Percentiles rank a stretch among this genome's conserved stretches.
phyloP scores from a whole-genome alignment of 2,888 invertebrate species.

The Pristionchus mayeri region DNA sequence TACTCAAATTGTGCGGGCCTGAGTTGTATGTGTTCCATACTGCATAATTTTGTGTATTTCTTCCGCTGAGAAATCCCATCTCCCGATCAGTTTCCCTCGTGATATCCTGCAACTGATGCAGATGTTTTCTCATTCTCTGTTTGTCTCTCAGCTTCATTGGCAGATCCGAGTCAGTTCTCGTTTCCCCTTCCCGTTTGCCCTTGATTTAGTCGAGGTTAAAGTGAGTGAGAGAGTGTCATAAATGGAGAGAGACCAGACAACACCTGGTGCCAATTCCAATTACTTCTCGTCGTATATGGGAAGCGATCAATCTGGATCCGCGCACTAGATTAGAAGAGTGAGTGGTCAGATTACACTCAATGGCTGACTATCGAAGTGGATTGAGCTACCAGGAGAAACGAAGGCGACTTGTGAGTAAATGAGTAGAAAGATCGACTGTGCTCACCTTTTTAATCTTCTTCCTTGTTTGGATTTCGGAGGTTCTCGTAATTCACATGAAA shows the following conservation, averaged over 20 bases:
- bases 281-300: neutral
- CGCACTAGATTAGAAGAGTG: neutral
- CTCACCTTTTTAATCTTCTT: too few species aligned
- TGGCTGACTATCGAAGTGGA: neutral
- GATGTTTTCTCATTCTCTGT: neutral
- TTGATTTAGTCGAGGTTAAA: constrained; percentile 11
- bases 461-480: too few species aligned
- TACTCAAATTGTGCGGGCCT: too few species aligned
- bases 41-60: too few species aligned
- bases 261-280: constrained; percentile 18
- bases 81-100: too few species aligned
- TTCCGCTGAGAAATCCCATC: too few species aligned
- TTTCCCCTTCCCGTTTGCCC: neutral
- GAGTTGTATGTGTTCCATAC: too few species aligned
- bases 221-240: neutral
- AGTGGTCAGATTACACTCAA: neutral
- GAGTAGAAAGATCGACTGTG: too few species aligned
- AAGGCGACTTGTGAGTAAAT: too few species aligned
- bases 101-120: too few species aligned
- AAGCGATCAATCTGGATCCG: constrained; percentile 29
- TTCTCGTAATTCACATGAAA: too few species aligned
- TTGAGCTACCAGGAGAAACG: neutral
- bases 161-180: neutral
- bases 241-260: neutral
- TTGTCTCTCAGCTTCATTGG: neutral